A percentile compares a stretch with the other conserved stretches of the same genome.
phyloP scores from a whole-genome alignment of 2,888 invertebrate genomes.

The Ectemnius lituratus region DNA sequence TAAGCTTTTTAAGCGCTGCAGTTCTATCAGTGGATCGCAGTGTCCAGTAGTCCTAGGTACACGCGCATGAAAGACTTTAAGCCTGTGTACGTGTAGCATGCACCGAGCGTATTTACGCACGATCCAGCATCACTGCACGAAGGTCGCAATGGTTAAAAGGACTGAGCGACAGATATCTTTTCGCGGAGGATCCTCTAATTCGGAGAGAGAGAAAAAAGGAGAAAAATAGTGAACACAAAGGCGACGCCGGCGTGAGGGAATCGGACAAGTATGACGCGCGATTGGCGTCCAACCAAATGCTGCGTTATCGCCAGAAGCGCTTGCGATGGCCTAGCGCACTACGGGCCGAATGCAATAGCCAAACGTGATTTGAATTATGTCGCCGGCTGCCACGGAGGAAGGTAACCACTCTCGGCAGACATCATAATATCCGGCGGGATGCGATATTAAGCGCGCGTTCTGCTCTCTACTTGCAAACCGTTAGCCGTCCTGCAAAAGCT shows the following conservation, averaged over 20 bases:
- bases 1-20: constrained; percentile 42
- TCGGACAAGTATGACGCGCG: constrained; percentile 13
- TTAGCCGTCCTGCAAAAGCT: constrained; percentile 31
- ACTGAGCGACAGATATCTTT: not conserved
- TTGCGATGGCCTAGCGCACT: constrained; percentile 19
- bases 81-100: not conserved
- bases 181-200: not conserved
- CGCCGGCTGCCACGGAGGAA: constrained; percentile 34
- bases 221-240: not conserved
- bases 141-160: not conserved
- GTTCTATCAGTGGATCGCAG: constrained; percentile 10
- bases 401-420: constrained; percentile 50
- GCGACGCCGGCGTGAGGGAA: constrained; percentile 22
- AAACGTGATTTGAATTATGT: constrained; percentile 61
- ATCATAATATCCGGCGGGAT: constrained; percentile 65
- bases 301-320: constrained; percentile 46
- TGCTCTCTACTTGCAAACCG: constrained; percentile 38
- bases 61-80: constrained; percentile 8
- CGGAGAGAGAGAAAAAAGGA: not conserved
- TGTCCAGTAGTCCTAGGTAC: constrained; percentile 12
- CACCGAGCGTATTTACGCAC: constrained; percentile 4
- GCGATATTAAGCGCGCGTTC: constrained; percentile 55
- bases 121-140: not conserved
- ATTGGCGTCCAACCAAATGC: constrained; percentile 59
- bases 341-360: constrained; percentile 53